phyloP scores from a whole-genome alignment of 2,888 invertebrate species.

The Salpingus planirostris region DNA sequence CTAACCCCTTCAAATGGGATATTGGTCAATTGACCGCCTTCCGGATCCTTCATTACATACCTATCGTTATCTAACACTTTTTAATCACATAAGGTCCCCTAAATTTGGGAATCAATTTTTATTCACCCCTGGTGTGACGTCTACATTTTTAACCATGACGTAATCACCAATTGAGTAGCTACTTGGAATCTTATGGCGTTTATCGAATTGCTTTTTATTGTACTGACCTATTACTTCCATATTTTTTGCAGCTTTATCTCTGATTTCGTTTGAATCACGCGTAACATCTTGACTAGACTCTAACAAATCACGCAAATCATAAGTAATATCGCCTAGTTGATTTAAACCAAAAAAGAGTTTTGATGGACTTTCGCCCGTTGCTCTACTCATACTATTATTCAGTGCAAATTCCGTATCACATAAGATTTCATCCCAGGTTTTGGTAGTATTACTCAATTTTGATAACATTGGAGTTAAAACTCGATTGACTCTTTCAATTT shows the following conservation, averaged over 20 bases:
- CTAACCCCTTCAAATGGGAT: constrained; percentile 2
- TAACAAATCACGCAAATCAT: not conserved
- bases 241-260: not conserved
- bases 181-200: not conserved
- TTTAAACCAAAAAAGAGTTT: not conserved
- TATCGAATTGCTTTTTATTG: constrained; percentile 1
- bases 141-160: constrained; percentile 2
- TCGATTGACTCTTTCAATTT: constrained; percentile 19
- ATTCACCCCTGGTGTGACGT: constrained; percentile 1
- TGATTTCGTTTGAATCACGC: not conserved
- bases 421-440: constrained; percentile 28
- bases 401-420: constrained; percentile 24
- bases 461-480: constrained; percentile 21
- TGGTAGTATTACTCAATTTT: constrained; percentile 19
- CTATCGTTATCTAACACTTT: constrained; percentile 1
- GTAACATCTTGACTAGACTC: not conserved
- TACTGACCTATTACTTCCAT: not conserved
- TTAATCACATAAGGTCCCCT: constrained; percentile 1
- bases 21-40: constrained; percentile 2
- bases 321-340: not conserved
- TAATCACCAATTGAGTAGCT: constrained; percentile 1
- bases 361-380: constrained; percentile 7
- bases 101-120: constrained; percentile 1
- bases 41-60: constrained; percentile 1
- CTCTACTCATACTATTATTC: constrained; percentile 11